Evolutionary conservation across 2,888 invertebrate genomes (phyloP), one percentile per base, ranked within the genome.

Genomic region (Dascillus cervinus): DNA sequence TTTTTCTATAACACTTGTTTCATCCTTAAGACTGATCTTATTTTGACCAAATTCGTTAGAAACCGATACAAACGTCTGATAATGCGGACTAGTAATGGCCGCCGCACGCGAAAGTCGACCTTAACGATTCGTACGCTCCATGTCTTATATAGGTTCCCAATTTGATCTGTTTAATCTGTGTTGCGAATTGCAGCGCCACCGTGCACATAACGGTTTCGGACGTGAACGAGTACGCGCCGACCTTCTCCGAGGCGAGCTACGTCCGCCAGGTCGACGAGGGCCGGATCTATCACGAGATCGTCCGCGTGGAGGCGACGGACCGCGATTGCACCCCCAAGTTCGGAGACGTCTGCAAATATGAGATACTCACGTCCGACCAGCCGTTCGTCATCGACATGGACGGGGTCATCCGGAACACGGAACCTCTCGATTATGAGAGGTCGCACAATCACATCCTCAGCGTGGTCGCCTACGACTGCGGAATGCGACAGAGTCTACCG

Each of bases 401-500:
- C 58, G 96, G 91, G 72, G 82, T 85, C n/a, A 86, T 98, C 47
- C 79, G 85, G 47, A 97, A 95, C 68, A 95, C 90, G 1, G 90
- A 90, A 55, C 84, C 90, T 0, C 69, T 98, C 57, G 91, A 94
- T 53, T 94, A 89, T 66, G 89, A 89, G 60, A 75, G 83, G 39
- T 85, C 88, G 4, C 92, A 94, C 69, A 96, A 94, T 65, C 94
- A 96, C 70, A 95, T 97, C 50, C 71, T 98, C 27, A 90, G 91
- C 15, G 91, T 97, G 38, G 90, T 95, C 38, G 97, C 97, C 2
- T 91, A 90, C 61, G 97, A 97, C 67, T 97, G 97, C 65, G 96
- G 55, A 25, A 92, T 92, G 87, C 83, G 88, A 60, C 82, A 84
- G 60, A 94, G 94, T 0, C 77, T 86, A 22, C 92, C 95, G 0